Percentiles rank a stretch among this genome's conserved stretches.
These are phyloP conservation scores for Ichneumon xanthorius DNA, from an alignment of 2,888 invertebrate species.

Conservation along the genomic window DNA sequence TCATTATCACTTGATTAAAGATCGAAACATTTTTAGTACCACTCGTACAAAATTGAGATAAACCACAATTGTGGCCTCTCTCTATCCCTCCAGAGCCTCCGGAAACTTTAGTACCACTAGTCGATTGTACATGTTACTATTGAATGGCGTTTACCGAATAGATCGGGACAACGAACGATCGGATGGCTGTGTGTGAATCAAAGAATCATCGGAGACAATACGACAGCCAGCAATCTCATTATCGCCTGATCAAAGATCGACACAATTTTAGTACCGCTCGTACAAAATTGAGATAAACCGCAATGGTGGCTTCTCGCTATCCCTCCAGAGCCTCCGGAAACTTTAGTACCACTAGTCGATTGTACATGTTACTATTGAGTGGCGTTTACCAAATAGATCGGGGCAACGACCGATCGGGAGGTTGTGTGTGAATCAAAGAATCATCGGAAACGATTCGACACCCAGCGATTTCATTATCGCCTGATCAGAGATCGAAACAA, in stretches of 20 bases:
- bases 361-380: too few species aligned
- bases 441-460: background rate
- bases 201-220: background rate
- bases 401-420: background rate
- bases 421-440: background rate
- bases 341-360: too few species aligned
- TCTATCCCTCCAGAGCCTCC: too few species aligned
- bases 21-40: background rate
- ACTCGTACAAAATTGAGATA: too few species aligned
- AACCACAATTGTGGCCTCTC: too few species aligned
- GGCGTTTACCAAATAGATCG: background rate
- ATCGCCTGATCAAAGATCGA: background rate
- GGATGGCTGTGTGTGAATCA: background rate
- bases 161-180: background rate
- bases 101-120: too few species aligned
- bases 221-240: background rate
- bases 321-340: too few species aligned
- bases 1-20: background rate
- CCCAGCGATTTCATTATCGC: background rate
- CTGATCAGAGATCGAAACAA: background rate
- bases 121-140: too few species aligned
- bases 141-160: background rate
- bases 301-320: too few species aligned
- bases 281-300: too few species aligned
- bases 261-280: too few species aligned